Conservation (phyloP, 2,888 invertebrate genomes). For the Augiades crinisus region DNA sequence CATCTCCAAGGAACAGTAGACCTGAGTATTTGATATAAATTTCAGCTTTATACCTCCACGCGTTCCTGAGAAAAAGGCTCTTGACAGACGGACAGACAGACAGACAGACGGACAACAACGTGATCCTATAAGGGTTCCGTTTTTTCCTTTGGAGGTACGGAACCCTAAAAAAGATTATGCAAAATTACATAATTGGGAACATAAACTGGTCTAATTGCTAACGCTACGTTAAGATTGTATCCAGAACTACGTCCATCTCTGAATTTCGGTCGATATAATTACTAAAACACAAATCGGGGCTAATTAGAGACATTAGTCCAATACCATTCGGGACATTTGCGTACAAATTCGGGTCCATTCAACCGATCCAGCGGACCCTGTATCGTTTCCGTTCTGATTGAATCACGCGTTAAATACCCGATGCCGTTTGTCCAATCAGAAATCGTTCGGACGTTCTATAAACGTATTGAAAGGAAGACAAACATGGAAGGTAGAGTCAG, state of each 20-base stretch:
- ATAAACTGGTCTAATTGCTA: not conserved
- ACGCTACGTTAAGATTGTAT: slow-evolving; percentile 1
- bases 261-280: slow-evolving; percentile 44
- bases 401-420: slow-evolving; percentile 20
- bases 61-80: too few relatives aligned
- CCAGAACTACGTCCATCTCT: not conserved
- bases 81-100: too few relatives aligned
- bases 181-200: too few relatives aligned
- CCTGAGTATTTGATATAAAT: too few relatives aligned
- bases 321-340: slow-evolving; percentile 27
- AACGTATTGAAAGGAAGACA: slow-evolving; percentile 53
- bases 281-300: slow-evolving; percentile 28
- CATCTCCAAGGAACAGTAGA: too few relatives aligned
- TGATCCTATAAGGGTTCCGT: too few relatives aligned
- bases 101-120: too few relatives aligned
- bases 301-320: slow-evolving; percentile 32
- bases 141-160: too few relatives aligned
- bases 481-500: slow-evolving; percentile 48
- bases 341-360: slow-evolving; percentile 23
- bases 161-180: too few relatives aligned
- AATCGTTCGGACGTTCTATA: slow-evolving; percentile 38
- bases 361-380: slow-evolving; percentile 22
- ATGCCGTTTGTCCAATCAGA: slow-evolving; percentile 40
- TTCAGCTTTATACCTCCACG: too few relatives aligned
- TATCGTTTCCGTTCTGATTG: slow-evolving; percentile 22